Conservation (phyloP, 2,113 vertebrate genomes). For the Sciurus niger region DNA sequence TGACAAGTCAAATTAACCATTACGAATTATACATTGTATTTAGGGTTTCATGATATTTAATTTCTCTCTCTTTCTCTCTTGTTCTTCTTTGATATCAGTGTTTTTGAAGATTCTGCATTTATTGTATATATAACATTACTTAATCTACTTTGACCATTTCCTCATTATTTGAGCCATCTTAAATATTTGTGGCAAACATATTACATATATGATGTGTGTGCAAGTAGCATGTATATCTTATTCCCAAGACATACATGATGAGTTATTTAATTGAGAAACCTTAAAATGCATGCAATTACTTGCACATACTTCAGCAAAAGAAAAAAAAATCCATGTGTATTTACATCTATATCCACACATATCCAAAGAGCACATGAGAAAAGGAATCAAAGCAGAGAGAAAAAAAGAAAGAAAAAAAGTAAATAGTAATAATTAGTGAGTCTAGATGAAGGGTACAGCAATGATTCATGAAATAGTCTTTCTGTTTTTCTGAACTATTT, state of each 20-base stretch:
- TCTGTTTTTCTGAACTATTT: slow-evolving; percentile 21
- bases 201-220: neutral
- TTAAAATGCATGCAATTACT: neutral
- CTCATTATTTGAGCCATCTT: neutral
- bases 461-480: neutral
- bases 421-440: neutral
- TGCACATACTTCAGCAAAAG: neutral
- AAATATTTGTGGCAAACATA: slow-evolving; percentile 33
- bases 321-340: neutral
- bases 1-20: neutral
- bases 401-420: neutral
- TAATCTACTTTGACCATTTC: neutral
- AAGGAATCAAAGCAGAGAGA: neutral
- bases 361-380: neutral
- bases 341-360: neutral
- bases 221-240: neutral
- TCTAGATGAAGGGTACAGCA: neutral
- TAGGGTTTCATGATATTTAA: neutral
- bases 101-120: neutral
- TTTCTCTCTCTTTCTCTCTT: neutral
- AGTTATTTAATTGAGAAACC: neutral
- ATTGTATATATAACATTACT: neutral
- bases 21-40: neutral
- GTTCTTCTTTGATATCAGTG: neutral
- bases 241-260: neutral